Evolutionary conservation across 2,888 invertebrate genomes (phyloP).

Genomic region (Dromius quadrimaculatus): DNA sequence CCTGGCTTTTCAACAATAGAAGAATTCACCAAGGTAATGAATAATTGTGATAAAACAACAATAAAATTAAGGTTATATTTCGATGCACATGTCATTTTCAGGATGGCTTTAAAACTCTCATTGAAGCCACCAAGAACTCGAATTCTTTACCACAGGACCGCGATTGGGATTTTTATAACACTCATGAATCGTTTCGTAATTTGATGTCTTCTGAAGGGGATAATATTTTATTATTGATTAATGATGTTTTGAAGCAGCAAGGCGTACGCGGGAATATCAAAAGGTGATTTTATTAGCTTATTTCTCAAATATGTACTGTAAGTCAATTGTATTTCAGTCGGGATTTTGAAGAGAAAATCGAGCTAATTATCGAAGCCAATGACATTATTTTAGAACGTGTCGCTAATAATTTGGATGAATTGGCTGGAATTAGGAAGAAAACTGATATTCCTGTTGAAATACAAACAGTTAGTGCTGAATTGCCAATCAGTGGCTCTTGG

Average conservation of each 20-base stretch:
- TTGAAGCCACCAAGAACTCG: slow-evolving; percentile 77
- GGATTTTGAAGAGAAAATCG: slow-evolving; percentile 77
- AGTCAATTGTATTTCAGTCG: slow-evolving; percentile 60
- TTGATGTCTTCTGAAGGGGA: slow-evolving; percentile 75
- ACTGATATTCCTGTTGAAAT: slow-evolving; percentile 69
- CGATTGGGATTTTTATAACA: slow-evolving; percentile 80
- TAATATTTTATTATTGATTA: slow-evolving; percentile 73
- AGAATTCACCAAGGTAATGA: slow-evolving; percentile 63
- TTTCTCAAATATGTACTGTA: not conserved
- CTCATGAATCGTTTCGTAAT: slow-evolving; percentile 80
- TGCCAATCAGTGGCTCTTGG: slow-evolving; percentile 73
- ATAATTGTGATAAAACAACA: not conserved
- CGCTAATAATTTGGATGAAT: slow-evolving; percentile 78
- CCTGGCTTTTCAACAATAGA: slow-evolving; percentile 63
- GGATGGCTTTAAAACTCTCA: slow-evolving; percentile 76
- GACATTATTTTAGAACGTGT: slow-evolving; percentile 86
- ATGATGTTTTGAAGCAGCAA: slow-evolving; percentile 70
- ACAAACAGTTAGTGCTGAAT: slow-evolving; percentile 64
- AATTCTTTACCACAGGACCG: slow-evolving; percentile 80
- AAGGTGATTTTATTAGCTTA: slow-evolving; percentile 58
- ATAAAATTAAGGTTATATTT: slow-evolving; percentile 52
- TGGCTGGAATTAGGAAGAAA: slow-evolving; percentile 72
- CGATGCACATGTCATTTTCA: slow-evolving; percentile 60
- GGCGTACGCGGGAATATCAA: slow-evolving; percentile 71
- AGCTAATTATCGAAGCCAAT: slow-evolving; percentile 84